A percentile compares a stretch with the other conserved stretches of the same genome.
Conservation (phyloP, 2,797 vertebrate species). For the Kryptopterus vitreolus region DNA sequence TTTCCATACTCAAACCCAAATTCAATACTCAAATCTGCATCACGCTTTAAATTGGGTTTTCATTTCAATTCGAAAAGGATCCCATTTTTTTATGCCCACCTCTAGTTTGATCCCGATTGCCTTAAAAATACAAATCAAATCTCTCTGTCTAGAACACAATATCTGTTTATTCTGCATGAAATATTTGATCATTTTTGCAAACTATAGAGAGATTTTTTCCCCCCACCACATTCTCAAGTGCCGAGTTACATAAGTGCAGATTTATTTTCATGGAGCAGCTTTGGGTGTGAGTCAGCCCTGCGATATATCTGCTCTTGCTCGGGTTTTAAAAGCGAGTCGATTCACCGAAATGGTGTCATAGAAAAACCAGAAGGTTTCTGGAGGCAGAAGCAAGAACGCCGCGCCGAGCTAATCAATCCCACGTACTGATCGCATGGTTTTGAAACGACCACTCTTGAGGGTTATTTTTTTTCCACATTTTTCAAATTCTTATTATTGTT, state of each 20-base stretch:
- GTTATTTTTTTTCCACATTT: not conserved
- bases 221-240: not conserved
- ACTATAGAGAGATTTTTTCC: no score
- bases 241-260: conserved; percentile 37
- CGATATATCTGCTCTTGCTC: not conserved
- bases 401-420: conserved; percentile 4
- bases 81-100: no score
- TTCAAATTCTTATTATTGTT: not conserved
- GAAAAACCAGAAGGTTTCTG: not conserved
- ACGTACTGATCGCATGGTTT: not conserved
- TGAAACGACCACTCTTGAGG: not conserved
- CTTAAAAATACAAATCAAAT: not conserved
- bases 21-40: no score
- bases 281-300: conserved; percentile 8
- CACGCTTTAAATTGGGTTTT: not conserved
- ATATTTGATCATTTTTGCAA: not conserved
- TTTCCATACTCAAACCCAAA: not conserved
- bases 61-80: not conserved
- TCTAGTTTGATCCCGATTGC: no score
- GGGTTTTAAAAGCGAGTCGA: not conserved
- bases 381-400: no score
- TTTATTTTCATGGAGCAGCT: conserved; percentile 27
- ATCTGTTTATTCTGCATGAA: not conserved
- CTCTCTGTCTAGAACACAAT: not conserved
- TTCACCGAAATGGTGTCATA: not conserved